These are phyloP conservation scores for Hylia prasina DNA, from an alignment of 2,113 vertebrate genomes.

Conservation along the genomic window DNA sequence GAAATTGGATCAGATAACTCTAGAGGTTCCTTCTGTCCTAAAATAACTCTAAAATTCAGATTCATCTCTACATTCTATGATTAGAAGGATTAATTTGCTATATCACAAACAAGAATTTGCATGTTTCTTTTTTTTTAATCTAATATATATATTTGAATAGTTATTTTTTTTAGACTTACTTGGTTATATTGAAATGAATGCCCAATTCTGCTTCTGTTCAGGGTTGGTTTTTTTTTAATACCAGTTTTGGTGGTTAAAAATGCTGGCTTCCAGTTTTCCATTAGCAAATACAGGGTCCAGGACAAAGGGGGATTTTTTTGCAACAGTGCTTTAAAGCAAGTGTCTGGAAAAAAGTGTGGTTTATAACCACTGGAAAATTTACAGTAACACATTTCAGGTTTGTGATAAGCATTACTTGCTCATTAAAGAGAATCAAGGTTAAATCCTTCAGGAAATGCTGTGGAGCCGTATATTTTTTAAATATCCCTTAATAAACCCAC, in stretches of 20 bases:
- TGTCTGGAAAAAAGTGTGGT: slow-evolving; percentile 9
- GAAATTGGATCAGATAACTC: not conserved
- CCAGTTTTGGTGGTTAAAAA: not conserved
- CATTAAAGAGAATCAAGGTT: not conserved
- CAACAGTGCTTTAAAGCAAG: not conserved
- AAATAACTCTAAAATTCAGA: not conserved
- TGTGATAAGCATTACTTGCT: not conserved
- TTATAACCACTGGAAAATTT: slow-evolving; percentile 17
- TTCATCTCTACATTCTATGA: not conserved
- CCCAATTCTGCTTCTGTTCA: not conserved
- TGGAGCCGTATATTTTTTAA: not conserved
- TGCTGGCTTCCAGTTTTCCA: not conserved
- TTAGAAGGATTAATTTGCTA: not conserved
- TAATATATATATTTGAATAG: not conserved
- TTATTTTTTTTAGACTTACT: not conserved
- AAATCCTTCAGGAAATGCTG: slow-evolving; percentile 41
- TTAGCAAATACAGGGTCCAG: not conserved
- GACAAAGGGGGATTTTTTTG: not conserved
- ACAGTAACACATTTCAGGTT: not conserved
- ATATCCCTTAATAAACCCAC: not conserved
- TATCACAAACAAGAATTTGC: not conserved
- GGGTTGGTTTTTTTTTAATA: not conserved
- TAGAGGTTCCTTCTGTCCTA: not conserved
- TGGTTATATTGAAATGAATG: not conserved
- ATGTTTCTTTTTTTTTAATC: too few species aligned